Percentiles rank a stretch among this genome's conserved stretches.
Evolutionary conservation across 2,888 invertebrate species (phyloP).

Genomic region (Resseliella maxima): DNA sequence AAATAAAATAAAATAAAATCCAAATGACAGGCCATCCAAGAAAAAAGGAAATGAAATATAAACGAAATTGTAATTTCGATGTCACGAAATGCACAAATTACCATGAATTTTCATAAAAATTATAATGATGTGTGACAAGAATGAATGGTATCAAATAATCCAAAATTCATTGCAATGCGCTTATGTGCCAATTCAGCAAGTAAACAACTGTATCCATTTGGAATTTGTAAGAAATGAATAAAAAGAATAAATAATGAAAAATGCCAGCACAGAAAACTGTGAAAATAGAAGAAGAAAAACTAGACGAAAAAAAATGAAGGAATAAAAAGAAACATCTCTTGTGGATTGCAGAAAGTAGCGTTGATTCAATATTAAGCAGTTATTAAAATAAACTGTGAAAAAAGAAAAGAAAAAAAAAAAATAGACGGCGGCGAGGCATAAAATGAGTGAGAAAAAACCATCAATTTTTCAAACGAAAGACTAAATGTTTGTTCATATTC

Average conservation of each 20-base stretch:
- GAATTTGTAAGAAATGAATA: background rate
- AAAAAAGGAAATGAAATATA: background rate
- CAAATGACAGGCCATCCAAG: background rate
- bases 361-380: background rate
- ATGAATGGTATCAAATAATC: background rate
- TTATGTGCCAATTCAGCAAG: background rate
- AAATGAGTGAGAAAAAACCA: too few species aligned
- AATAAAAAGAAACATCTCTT: background rate
- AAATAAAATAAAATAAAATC: too few species aligned
- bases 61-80: background rate
- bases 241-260: background rate
- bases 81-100: background rate
- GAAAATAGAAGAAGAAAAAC: background rate
- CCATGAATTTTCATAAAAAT: conserved; percentile 5
- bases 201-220: background rate
- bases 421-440: background rate
- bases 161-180: background rate
- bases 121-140: background rate
- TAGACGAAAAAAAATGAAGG: background rate
- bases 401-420: background rate
- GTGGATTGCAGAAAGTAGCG: background rate
- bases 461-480: conserved; percentile 1
- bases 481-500: background rate
- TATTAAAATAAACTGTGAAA: background rate
- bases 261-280: background rate